These are phyloP conservation scores for Coendou prehensilis DNA, from an alignment of 2,797 vertebrate species.

Conservation along the genomic window DNA sequence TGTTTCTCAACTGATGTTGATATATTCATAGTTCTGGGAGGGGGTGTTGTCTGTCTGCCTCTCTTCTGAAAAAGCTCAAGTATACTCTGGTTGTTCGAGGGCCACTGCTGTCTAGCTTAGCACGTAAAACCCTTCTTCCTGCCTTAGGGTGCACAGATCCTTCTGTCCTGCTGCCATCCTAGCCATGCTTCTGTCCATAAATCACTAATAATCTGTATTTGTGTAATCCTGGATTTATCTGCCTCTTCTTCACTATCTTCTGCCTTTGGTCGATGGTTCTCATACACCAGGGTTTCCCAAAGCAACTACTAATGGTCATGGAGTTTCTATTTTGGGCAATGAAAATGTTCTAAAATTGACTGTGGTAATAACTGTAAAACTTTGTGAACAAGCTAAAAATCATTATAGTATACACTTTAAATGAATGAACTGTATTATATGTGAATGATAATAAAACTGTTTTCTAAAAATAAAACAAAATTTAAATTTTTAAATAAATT, in stretches of 20 bases:
- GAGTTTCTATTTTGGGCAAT: neutral
- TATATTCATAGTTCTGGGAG: neutral
- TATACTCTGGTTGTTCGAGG: neutral
- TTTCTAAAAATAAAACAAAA: neutral
- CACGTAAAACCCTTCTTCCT: neutral
- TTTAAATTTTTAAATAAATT: neutral
- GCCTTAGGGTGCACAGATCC: neutral
- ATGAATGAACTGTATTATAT: neutral
- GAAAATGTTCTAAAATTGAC: neutral
- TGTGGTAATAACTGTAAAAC: neutral
- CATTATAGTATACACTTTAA: neutral
- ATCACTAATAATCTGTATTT: neutral
- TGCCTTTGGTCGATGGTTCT: neutral
- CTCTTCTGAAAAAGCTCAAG: neutral
- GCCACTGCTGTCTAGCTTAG: neutral
- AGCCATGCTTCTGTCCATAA: neutral
- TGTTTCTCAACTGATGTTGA: neutral
- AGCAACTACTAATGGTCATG: neutral
- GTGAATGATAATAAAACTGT: neutral
- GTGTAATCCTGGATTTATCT: neutral
- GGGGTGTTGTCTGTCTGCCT: neutral
- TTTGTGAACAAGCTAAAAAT: neutral
- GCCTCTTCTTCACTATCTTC: neutral
- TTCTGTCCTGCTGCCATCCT: neutral
- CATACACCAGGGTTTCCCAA: neutral